phyloP scores from a whole-genome alignment of 2,888 invertebrate genomes.

The Tipula helvola region DNA sequence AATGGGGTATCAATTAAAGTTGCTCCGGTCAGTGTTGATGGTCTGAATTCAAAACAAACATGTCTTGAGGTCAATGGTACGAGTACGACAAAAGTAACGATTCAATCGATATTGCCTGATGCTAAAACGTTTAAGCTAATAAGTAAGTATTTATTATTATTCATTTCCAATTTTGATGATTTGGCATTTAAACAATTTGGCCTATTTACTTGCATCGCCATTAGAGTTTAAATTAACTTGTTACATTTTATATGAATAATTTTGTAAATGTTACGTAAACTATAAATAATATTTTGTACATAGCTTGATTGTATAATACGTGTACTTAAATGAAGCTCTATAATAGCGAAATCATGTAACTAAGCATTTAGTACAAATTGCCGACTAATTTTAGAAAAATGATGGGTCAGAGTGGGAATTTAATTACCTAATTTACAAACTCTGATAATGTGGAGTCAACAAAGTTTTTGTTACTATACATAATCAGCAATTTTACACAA shows the following conservation, averaged over 20 bases:
- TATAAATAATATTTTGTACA: not conserved
- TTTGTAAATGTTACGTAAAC: not conserved
- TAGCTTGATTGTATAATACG: not conserved
- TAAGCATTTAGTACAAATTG: too few relatives aligned
- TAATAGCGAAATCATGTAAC: not conserved
- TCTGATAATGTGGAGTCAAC: too few relatives aligned
- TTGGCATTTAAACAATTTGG: not conserved
- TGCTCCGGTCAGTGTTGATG: constrained; percentile 68
- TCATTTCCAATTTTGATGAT: not conserved
- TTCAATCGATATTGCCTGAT: constrained; percentile 74
- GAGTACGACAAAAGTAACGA: constrained; percentile 40
- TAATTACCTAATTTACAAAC: too few relatives aligned
- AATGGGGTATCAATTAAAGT: constrained; percentile 69
- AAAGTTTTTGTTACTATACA: too few relatives aligned
- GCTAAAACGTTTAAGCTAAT: constrained; percentile 56
- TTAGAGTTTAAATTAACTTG: not conserved
- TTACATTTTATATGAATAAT: not conserved
- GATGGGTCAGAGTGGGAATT: too few relatives aligned
- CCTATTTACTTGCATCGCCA: not conserved
- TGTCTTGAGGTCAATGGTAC: constrained; percentile 80
- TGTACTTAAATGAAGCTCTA: not conserved
- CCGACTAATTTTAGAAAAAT: too few relatives aligned
- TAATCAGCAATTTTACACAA: too few relatives aligned
- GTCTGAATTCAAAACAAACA: constrained; percentile 47
- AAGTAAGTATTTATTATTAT: constrained; percentile 31